Base-by-base conservation (phyloP, 2,888 invertebrate genomes). In the Orthonevra nobilis region DNA sequence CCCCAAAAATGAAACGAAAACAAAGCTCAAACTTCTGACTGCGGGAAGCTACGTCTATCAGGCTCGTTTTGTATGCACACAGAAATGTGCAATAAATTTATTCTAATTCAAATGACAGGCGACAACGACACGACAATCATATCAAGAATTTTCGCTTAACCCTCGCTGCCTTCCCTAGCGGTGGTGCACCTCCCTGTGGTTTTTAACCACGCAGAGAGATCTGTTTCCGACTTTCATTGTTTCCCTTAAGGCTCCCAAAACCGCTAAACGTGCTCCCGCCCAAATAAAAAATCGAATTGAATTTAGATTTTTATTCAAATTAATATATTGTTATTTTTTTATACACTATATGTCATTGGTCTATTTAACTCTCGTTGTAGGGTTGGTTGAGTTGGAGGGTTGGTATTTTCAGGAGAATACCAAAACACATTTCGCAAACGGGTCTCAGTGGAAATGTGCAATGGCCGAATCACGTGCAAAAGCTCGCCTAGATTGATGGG, bases 31-130 rank as follows among this genome's bases (percentile, higher is more conserved):
- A 50, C 56, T 28, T 56, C 12, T 42, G 30, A 50, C 38, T n/a
- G 1, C 6, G 9, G 6, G 5, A 17, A 68, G 50, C 26, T 32
- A 42, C 42, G 61, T 61, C 61, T 56, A 63, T 56, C 36, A 28
- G 40, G 12, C 40, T 52, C 4, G 32, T n/a, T n/a, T 44, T 15
- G 44, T 28, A 42, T 66, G 69, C 69, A 75, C 42, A 66, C n/a
- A n/a, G n/a, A n/a, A 56, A 63, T 50, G 40, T 70, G 70, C 64
- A 64, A 60, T 60, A 77, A 77, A 77, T 66, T 66, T 66, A 54
- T 77, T 77, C 36, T 66, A 77, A 77, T 77, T 77, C 64, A 70
- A 70, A 60, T 70, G 70, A 77, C 52, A 70, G 70, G 54, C 70
- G 34, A 54, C 77, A 64, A 34, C 73, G 28, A 36, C 36, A 64